Base-by-base conservation (phyloP, 2,888 invertebrate species). In the Drosophila hawaiiensis region DNA sequence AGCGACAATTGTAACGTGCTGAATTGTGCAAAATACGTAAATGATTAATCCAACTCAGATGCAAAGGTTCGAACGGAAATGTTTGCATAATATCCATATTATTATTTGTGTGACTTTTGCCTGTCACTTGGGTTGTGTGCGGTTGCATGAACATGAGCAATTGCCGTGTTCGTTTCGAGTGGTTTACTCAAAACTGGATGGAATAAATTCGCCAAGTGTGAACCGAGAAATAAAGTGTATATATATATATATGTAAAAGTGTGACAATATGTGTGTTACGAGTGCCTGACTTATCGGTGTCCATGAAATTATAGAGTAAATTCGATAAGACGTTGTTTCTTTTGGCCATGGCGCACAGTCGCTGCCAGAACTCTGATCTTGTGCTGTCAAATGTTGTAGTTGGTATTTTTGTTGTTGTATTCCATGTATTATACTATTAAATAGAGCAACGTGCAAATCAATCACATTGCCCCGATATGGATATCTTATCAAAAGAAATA, bases 401-500 rank as follows among this genome's bases (percentile, higher is more conserved):
- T 52, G 33, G 9, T 5, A 5, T 14, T 35, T 35, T 35, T 22
- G 25, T 54, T 54, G 2, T 39, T 56, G n/a, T 60, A 55, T 56
- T 68, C 62, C 65, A 58, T 60, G 65, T 61, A 66, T 58, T 59
- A 52, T 52, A 35, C 52, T 53, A 53, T 68, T 60, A 63, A 74
- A 74, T 55, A 19, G 56, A 56, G 52, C 56, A 68, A 39, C 39
- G 74, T 43, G 72, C 80, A 73, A 85, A 85, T 90, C 90, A 80
- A 87, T 89, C 84, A 86, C 78, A 62, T 66, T 58, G 61, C 54
- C 68, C 75, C 80, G 90, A 83, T 88, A 85, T 73, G 68, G 77
- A 86, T 90, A 85, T 85, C 85, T 85, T 81, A 85, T 85, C 85
- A 62, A 67, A 63, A 54, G 83, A 80, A 74, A 89, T 83, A 84